These are phyloP conservation scores for Aleiodes sp. DNA, from an alignment of 1,140 invertebrate genomes.

Conservation along the genomic window DNA sequence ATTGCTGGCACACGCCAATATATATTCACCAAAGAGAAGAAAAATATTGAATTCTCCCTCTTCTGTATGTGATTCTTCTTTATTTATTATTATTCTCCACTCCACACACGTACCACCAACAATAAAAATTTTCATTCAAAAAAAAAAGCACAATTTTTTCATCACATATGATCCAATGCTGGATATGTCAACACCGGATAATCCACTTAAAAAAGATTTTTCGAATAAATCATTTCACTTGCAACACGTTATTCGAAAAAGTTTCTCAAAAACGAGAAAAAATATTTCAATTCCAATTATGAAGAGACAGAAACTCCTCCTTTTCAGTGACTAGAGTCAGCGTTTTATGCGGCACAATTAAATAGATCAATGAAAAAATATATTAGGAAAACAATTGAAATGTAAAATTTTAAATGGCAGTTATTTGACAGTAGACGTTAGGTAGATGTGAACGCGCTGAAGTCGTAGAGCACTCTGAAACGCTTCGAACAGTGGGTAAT, in stretches of 20 bases:
- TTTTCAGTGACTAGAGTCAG: too few relatives aligned
- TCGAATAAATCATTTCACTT: too few relatives aligned
- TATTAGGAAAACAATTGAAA: too few relatives aligned
- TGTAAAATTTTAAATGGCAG: too few relatives aligned
- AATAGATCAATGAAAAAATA: too few relatives aligned
- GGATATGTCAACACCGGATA: neutral
- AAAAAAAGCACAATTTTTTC: neutral
- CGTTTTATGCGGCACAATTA: too few relatives aligned
- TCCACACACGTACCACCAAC: neutral
- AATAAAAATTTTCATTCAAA: neutral
- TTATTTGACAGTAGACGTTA: neutral
- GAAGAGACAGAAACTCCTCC: too few relatives aligned
- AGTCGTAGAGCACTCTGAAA: conserved; percentile 25
- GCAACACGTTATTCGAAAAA: too few relatives aligned
- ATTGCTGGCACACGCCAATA: neutral
- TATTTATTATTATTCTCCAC: neutral
- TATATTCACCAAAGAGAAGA: neutral
- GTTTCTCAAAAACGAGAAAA: too few relatives aligned
- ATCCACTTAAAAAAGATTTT: too few relatives aligned
- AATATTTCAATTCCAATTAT: too few relatives aligned
- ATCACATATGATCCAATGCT: neutral
- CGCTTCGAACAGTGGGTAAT: neutral
- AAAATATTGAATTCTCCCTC: neutral
- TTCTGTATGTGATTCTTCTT: neutral
- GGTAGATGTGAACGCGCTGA: conserved; percentile 20